Evolutionary conservation across 2,888 invertebrate genomes (phyloP).

Genomic region (Habroteleia sp.): DNA sequence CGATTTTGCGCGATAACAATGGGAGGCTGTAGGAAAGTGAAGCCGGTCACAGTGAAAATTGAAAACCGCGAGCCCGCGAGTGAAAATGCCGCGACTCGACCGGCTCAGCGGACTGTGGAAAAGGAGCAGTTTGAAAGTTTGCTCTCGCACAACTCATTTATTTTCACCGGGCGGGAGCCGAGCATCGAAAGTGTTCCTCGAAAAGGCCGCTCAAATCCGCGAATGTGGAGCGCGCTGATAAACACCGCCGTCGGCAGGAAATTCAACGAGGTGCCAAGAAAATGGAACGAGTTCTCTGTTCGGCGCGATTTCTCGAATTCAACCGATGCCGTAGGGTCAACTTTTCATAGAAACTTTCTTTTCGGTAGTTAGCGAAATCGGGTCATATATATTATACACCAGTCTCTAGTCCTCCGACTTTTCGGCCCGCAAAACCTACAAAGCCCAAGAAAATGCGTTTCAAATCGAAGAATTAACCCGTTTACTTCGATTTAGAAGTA

Average conservation of each 20-base stretch:
- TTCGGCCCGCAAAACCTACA: no score
- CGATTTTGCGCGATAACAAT: constrained; percentile 47
- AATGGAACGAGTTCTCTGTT: constrained; percentile 44
- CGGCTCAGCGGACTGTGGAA: constrained; percentile 62
- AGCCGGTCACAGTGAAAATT: constrained; percentile 61
- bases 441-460: no score
- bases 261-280: constrained; percentile 38
- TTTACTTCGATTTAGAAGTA: no score
- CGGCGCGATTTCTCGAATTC: constrained; percentile 55
- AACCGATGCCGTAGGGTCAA: constrained; percentile 53
- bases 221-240: constrained; percentile 54
- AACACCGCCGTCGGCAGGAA: constrained; percentile 9
- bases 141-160: constrained; percentile 68
- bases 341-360: constrained; percentile 59
- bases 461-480: no score
- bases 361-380: constrained; percentile 56
- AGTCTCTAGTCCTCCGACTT: constrained; percentile 27
- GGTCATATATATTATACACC: constrained; percentile 39
- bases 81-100: constrained; percentile 68
- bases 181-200: constrained; percentile 59
- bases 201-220: constrained; percentile 42
- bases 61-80: constrained; percentile 61
- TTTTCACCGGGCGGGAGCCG: constrained; percentile 70
- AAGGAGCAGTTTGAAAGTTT: constrained; percentile 75
- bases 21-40: constrained; percentile 59